Conservation (phyloP, 2,797 vertebrate species). For the Garrulus glandarius region DNA sequence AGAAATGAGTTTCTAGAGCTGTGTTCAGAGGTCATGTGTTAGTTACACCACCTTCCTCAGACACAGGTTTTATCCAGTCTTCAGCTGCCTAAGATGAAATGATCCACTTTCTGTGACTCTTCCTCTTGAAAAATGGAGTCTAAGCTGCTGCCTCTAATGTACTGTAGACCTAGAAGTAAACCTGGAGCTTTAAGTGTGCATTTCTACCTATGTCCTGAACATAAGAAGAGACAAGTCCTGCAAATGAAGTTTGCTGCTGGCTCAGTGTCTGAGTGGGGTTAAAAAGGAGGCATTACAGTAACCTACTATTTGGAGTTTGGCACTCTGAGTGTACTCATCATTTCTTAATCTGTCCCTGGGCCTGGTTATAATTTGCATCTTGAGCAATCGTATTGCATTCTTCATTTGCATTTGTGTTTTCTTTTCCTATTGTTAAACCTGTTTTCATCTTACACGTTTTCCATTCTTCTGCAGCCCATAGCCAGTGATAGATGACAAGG, state of each 20-base stretch:
- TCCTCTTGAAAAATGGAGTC: not conserved
- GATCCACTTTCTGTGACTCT: not conserved
- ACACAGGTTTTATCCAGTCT: not conserved
- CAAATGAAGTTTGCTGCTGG: not conserved
- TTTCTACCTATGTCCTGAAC: not conserved
- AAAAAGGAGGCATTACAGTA: conserved; percentile 36
- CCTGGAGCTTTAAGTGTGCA: not conserved
- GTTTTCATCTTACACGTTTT: conserved; percentile 34
- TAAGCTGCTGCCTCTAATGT: not conserved
- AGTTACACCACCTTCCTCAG: not conserved
- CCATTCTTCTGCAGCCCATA: conserved; percentile 22
- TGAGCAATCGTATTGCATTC: not conserved
- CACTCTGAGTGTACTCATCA: not conserved
- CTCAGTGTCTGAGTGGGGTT: not conserved
- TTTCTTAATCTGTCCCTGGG: conserved; percentile 28
- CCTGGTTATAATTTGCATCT: conserved; percentile 49
- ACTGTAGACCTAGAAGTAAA: not conserved
- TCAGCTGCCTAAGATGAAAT: not conserved
- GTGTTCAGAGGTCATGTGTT: not conserved
- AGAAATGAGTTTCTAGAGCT: not conserved
- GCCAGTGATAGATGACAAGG: conserved; percentile 24
- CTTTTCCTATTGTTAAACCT: conserved; percentile 53
- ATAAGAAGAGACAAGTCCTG: not conserved
- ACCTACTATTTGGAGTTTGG: conserved; percentile 49
- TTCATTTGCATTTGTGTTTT: conserved; percentile 27